Percentiles rank a stretch among this genome's conserved stretches.
phyloP scores from a whole-genome alignment of 2,113 vertebrate genomes.

The Empidonax traillii region DNA sequence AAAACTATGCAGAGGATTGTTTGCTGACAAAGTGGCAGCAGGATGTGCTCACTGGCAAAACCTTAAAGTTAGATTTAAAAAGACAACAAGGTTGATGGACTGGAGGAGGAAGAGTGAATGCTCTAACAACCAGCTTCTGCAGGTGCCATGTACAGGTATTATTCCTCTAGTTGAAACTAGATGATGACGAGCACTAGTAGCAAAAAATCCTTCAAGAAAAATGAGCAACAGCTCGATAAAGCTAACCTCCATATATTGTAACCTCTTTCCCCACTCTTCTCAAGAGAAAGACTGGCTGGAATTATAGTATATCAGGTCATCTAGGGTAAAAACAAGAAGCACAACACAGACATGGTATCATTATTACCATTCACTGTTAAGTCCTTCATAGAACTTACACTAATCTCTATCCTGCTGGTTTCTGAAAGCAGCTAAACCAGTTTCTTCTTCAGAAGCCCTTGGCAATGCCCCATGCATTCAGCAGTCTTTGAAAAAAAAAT shows the following conservation, averaged over 20 bases:
- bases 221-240: neutral
- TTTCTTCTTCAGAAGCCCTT: neutral
- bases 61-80: neutral
- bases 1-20: neutral
- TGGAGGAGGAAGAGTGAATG: neutral
- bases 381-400: neutral
- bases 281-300: neutral
- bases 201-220: neutral
- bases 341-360: neutral
- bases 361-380: neutral
- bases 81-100: neutral
- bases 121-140: neutral
- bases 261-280: neutral
- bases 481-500: neutral
- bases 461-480: neutral
- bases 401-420: neutral
- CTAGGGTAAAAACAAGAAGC: neutral
- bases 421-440: neutral
- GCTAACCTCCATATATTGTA: neutral
- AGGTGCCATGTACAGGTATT: neutral
- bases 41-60: neutral
- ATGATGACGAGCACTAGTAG: neutral
- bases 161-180: neutral
- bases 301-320: neutral
- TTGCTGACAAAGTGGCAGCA: neutral